Evolutionary conservation across 1,140 invertebrate species (phyloP), one percentile per base, ranked within the genome.

Genomic region (Diorhabda elongata): DNA sequence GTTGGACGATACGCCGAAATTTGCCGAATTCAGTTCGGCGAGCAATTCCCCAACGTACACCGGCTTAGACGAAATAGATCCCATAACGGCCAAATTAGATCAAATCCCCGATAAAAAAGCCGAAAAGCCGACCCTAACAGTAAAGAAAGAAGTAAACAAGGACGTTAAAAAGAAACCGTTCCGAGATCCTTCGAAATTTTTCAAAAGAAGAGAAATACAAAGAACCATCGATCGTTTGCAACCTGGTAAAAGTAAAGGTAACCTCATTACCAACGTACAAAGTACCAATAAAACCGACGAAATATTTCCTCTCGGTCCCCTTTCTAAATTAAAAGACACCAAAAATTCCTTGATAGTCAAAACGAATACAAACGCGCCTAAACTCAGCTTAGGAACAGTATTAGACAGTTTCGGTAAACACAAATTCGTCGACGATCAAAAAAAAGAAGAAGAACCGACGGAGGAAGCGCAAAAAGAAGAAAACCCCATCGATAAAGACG

Each of bases 191-290:
- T 62, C 80, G 71, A 74, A 86, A 81, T 76, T 79, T 84, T 68
- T 77, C 83, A 86, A 87, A 78, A 86, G 89, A 77, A 85, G 89
- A 74, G 91, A 93, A 81, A 84, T 92, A 63, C 91, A 93, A 79
- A 83, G 91, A 70, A 93, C 91, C 2, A 94, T 93, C 67, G 91
- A 93, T 69, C 83, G 92, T 58, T 80, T 94, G 42, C 92, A 94
- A 75, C 92, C 91, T 5, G 92, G 91, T 3, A 73, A 94, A 82
- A 90, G 91, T 72, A 93, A 93, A 82, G 91, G 92, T 2, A 94
- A 93, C 83, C 82, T 93, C n/a, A 82, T 93, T 11, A 82, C 83
- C 6, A 86, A 84, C 77, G 76, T 85, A 52, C 81, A 82, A 66
- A 82, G 85, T 71, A 45, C 66, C 77, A 82, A 70, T 68, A 84